Percentiles rank a stretch among this genome's conserved stretches.
Conservation (phyloP, 2,113 vertebrate genomes). For the Cyanistes caeruleus region DNA sequence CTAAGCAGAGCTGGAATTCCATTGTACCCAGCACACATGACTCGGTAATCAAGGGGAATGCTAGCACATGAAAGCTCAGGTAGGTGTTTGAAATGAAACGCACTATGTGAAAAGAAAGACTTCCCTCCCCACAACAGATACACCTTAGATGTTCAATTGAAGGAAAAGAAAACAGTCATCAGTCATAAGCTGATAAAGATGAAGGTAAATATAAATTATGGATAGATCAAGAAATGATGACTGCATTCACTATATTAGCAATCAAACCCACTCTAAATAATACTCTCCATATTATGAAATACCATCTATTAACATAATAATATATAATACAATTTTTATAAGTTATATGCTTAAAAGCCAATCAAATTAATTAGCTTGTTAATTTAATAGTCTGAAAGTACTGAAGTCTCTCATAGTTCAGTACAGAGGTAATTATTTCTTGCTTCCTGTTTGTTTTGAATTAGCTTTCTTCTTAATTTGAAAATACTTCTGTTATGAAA, state of each 20-base stretch:
- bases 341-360: background rate
- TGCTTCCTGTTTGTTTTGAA: slow-evolving; percentile 43
- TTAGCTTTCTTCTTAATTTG: background rate
- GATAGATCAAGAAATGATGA: background rate
- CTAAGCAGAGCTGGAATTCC: background rate
- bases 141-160: background rate
- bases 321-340: background rate
- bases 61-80: background rate
- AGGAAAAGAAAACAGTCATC: background rate
- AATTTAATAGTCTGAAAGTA: background rate
- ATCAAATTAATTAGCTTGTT: background rate
- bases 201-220: background rate
- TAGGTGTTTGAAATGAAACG: background rate
- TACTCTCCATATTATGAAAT: background rate
- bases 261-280: background rate
- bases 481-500: slow-evolving; percentile 20
- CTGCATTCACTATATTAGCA: background rate
- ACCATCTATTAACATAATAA: background rate
- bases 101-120: background rate
- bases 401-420: background rate
- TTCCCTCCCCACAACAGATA: background rate
- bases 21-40: background rate
- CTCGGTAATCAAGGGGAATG: background rate
- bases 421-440: background rate
- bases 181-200: background rate